Evolutionary conservation across 2,113 vertebrate genomes (phyloP), one percentile per base, ranked within the genome.

Genomic region (Campylomormyrus numenius): DNA sequence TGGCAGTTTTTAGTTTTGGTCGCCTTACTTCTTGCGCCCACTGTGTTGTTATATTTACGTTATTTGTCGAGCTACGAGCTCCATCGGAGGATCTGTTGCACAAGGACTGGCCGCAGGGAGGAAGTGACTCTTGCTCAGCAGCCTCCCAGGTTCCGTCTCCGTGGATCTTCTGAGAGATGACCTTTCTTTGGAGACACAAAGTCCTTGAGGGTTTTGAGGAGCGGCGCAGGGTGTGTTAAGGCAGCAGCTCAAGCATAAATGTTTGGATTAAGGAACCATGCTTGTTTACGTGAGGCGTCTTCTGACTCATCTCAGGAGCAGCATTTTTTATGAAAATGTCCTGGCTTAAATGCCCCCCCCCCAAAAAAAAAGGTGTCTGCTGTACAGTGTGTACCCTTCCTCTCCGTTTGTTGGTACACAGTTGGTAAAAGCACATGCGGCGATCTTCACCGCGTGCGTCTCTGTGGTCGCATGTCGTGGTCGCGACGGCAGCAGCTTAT

Each of bases 381-480:
- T 89, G 62, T 46, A n/a, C 48, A 21, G 17, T n/a, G 27, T 49
- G 48, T 35, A 21, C 48, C 48, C 3, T 27, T 50, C 50, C 85
- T 56, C 27, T 53, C 13, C 5, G 1, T 35, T 89, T 52, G 90
- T 90, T 70, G 89, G 62, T 86, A 85, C 90, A 91, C 89, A 74
- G 42, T 89, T 90, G 90, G 91, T 87, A 87, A 90, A 90, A 46
- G 45, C 77, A 89, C 49, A 88, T 89, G 85, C 48, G 53, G 6
- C 3, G 74, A 49, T 90, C 90, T 52, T 45, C 74, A 21, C 87
- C 56, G 74, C 17, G 84, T 86, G 89, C 89, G 90, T 92, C 89
- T 89, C 90, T 89, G 90, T 62, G 46, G 35, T 52, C 11, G 74
- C 77, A 88, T 66, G 91, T 62, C 19, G 27, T 35, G 84, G 86